Conservation (phyloP, 2,113 vertebrate genomes). For the Gulo gulo region DNA sequence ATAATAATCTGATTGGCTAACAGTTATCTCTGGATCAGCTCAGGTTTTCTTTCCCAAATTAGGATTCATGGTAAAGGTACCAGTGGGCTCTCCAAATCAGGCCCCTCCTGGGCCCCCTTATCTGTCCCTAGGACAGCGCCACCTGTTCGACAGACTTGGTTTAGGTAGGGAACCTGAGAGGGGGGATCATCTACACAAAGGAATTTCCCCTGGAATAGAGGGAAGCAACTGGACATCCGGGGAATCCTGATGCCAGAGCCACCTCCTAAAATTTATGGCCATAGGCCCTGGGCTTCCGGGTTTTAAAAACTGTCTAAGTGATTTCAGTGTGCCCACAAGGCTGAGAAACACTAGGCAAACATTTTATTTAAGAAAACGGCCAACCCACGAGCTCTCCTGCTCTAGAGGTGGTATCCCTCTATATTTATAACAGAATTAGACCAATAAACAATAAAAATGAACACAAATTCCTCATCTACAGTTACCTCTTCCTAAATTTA, state of each 20-base stretch:
- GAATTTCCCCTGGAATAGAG: not conserved
- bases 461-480: not conserved
- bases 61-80: not conserved
- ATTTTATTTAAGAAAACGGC: not conserved
- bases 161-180: not conserved
- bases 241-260: not conserved
- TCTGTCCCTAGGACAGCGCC: not conserved
- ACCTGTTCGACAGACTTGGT: not conserved
- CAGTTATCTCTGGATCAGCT: not conserved
- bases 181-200: not conserved
- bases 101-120: not conserved
- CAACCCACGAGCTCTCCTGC: not conserved
- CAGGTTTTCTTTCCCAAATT: not conserved
- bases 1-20: not conserved
- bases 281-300: not conserved
- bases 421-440: not conserved
- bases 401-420: not conserved
- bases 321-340: not conserved
- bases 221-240: not conserved
- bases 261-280: not conserved
- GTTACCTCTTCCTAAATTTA: not conserved
- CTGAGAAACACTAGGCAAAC: not conserved
- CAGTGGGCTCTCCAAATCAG: not conserved
- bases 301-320: not conserved
- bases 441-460: not conserved